Percentiles rank a stretch among this genome's conserved stretches.
Conservation (phyloP, 1,140 invertebrate genomes). For the Aphaenogaster rudis region DNA sequence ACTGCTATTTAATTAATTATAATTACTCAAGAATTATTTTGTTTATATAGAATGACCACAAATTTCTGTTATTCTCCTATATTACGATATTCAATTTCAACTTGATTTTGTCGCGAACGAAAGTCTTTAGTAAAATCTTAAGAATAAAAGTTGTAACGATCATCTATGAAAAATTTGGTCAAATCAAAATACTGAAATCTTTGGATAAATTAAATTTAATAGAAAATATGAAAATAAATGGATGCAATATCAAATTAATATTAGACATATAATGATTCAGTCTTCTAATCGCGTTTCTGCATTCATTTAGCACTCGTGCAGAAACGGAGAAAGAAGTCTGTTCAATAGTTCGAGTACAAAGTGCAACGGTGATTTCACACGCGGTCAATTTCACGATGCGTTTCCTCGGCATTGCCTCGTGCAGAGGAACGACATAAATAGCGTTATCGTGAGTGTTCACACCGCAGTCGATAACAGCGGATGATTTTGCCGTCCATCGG, state of each 20-base stretch:
- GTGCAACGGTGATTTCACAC: constrained; percentile 30
- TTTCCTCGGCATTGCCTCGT: constrained; percentile 19
- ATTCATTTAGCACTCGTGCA: not conserved
- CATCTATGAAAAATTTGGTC: not conserved
- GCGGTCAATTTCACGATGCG: constrained; percentile 22
- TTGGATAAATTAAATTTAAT: not conserved
- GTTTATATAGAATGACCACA: not conserved
- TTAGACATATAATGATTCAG: not conserved
- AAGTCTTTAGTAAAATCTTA: not conserved
- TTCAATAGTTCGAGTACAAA: constrained; percentile 14
- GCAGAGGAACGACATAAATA: constrained; percentile 49
- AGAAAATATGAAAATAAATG: not conserved
- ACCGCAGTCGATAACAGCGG: constrained; percentile 44
- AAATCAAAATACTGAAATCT: not conserved
- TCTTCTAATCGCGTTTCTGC: not conserved
- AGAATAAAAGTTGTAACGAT: not conserved
- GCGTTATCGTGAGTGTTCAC: constrained; percentile 44
- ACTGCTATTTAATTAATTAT: not conserved
- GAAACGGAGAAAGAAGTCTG: not conserved
- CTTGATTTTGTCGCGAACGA: not conserved
- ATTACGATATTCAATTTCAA: not conserved
- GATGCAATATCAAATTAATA: not conserved
- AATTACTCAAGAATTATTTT: not conserved
- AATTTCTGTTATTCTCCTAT: not conserved
- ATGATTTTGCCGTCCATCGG: constrained; percentile 39